These are phyloP conservation scores for Tetragnatha versicolor DNA, from an alignment of 1,140 invertebrate species.

Conservation along the genomic window DNA sequence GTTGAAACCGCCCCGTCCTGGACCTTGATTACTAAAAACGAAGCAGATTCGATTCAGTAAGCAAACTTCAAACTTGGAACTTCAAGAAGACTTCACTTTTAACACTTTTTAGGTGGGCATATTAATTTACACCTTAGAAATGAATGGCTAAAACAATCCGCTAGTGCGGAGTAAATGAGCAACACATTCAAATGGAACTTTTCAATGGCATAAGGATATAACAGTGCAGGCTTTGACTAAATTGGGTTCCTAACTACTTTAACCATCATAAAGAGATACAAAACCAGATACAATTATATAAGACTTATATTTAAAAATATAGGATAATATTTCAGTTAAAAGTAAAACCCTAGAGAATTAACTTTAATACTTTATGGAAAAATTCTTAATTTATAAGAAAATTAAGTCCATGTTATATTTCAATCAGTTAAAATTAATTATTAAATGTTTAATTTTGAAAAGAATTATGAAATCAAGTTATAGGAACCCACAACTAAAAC, in stretches of 20 bases:
- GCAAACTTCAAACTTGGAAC: constrained; percentile 62
- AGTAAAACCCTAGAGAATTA: neutral
- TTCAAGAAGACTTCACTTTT: constrained; percentile 43
- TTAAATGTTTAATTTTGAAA: no score
- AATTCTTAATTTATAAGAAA: no score
- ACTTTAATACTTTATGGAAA: no score
- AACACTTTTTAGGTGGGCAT: constrained; percentile 29
- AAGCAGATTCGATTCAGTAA: constrained; percentile 62
- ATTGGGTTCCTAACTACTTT: no score
- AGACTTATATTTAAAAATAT: neutral
- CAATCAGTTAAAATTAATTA: no score
- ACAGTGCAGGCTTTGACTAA: no score
- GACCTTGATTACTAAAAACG: constrained; percentile 77
- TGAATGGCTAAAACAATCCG: constrained; percentile 29
- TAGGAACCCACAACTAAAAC: no score
- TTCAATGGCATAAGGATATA: constrained; percentile 2
- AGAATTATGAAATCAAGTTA: no score
- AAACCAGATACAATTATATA: neutral
- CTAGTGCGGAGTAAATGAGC: constrained; percentile 40
- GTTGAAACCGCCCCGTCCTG: constrained; percentile 83
- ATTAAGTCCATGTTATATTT: no score
- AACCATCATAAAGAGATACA: no score
- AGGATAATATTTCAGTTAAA: neutral
- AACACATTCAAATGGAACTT: constrained; percentile 13
- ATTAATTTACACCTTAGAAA: constrained; percentile 37